Evolutionary conservation across 2,888 invertebrate genomes (phyloP), one percentile per base, ranked within the genome.

Genomic region (Hartigia nigra): DNA sequence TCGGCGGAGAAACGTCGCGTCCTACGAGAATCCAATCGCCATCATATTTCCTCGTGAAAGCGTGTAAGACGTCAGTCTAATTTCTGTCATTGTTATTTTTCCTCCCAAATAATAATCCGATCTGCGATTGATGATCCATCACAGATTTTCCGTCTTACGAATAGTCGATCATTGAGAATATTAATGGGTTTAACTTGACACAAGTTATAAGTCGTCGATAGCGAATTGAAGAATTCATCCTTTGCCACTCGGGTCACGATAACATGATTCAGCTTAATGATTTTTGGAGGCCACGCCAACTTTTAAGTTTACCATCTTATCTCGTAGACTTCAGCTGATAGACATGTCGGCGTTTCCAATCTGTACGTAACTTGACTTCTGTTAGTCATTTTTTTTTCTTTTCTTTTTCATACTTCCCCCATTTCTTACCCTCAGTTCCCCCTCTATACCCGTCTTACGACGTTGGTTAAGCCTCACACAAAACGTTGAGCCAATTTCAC

Each of bases 261-360:
- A 81, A 85, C 37, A 75, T 75, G 39, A 76, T 78, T 77, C 74
- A 74, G 77, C 74, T 85, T 82, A 81, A 80, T 80, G 81, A 82
- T 86, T 84, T 83, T 84, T 77, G 74, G 77, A 84, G 74, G 69
- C 78, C 23, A 76, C n/a, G 74, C 76, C 34, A 2, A 34, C 35
- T 74, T 12, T 9, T 12, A 23, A 4, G 23, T n/a, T 37, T 39
- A 72, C 72, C n/a, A 23, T 9, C 55, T 55, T 55, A 55, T 55
- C 72, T 72, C 72, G 5, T 70, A n/a, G 5, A n/a, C 70, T 23
- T 31, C 4, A 23, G n/a, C 70, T 31, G 1, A 72, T 23, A 34
- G 12, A 11, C 12, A 11, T 31, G 11, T 72, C 72, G 14, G 31
- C 31, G 23, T 72, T 34, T 11, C 12, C 31, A 31, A 4, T 32